Base-by-base conservation (phyloP, 2,797 vertebrate species). In the Aulostomus chinensis region DNA sequence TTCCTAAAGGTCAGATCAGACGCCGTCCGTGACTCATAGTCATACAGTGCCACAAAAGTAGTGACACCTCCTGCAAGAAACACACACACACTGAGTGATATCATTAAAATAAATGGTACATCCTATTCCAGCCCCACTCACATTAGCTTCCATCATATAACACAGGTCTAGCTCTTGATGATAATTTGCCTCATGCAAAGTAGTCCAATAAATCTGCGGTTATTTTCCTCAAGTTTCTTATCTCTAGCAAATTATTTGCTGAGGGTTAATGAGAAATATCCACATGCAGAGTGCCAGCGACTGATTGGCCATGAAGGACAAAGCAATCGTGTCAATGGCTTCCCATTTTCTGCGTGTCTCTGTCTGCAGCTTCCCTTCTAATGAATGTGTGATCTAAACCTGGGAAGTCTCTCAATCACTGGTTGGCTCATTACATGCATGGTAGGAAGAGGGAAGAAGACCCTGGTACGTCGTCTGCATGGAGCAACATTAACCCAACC, bases 1-100 rank as follows among this genome's bases (percentile, higher is more conserved):
- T 99, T 99, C 91, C 94, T 95, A 85, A 99, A 99, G 77, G 95
- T 96, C 61, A 99, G 82, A 78, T 99, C 96, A 0, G 95, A 95
- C 37, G 94, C 94, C 0, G 96, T 99, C 58, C 96, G 90, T 17
- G 96, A 97, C 84, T 97, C 96, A 5, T 99, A 99, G 83, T 99
- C 96, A 4, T 98, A 99, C 63, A 99, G 89, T 4, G 96, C 96
- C 70, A 99, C 96, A 18, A 99, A 99, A 32, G 95, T 98, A 79
- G 96, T 99, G 85, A 99, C 95, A 15, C 96, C 96, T 17, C 92
- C 96, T 99, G 71, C 40, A 76, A 71, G 24, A 73, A 55, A 60
- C 68, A 0, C 4, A 64, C 25, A 46, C 7, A 41, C 15, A 60
- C 39, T 54, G 10, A 32, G 4, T n/a, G n/a, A n/a, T n/a, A n/a